Evolutionary conservation across 2,888 invertebrate genomes (phyloP).

Genomic region (Pycnomerus fuliginosus): DNA sequence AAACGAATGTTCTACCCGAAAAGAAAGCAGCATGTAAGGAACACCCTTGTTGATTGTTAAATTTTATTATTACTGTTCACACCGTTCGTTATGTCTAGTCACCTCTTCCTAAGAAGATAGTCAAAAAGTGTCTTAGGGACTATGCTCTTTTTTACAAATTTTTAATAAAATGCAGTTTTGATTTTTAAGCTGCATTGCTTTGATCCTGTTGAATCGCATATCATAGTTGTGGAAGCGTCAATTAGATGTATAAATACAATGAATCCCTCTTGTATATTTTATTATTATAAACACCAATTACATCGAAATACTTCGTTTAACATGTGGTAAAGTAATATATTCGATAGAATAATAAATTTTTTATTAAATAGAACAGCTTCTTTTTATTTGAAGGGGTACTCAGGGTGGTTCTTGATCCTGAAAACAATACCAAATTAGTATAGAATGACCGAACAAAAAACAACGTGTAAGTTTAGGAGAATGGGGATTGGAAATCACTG

Average conservation of each 20-base stretch:
- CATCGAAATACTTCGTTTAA: slow-evolving; percentile 22
- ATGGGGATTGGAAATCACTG: too few species aligned
- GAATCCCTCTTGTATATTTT: slow-evolving; percentile 7
- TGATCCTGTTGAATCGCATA: slow-evolving; percentile 19
- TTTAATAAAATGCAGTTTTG: slow-evolving; percentile 6
- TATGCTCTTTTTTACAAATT: slow-evolving; percentile 17
- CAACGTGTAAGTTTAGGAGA: not conserved
- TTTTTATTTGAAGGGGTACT: slow-evolving; percentile 34
- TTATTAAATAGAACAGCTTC: slow-evolving; percentile 6
- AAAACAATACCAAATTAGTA: slow-evolving; percentile 13
- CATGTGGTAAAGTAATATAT: slow-evolving; percentile 4
- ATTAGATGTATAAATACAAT: slow-evolving; percentile 23
- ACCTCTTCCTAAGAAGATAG: slow-evolving; percentile 3
- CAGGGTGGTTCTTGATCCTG: slow-evolving; percentile 39
- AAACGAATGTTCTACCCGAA: slow-evolving; percentile 13
- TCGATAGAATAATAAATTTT: slow-evolving; percentile 20
- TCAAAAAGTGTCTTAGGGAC: slow-evolving; percentile 11
- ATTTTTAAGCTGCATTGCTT: slow-evolving; percentile 17
- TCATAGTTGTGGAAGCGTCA: slow-evolving; percentile 19
- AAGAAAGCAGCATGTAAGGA: slow-evolving; percentile 20
- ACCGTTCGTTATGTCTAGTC: slow-evolving; percentile 5
- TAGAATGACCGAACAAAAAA: not conserved
- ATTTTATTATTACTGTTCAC: slow-evolving; percentile 15
- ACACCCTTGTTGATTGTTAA: slow-evolving; percentile 14
- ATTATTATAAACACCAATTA: slow-evolving; percentile 22